phyloP scores from a whole-genome alignment of 1,140 invertebrate species.

The Drosophila pandora region DNA sequence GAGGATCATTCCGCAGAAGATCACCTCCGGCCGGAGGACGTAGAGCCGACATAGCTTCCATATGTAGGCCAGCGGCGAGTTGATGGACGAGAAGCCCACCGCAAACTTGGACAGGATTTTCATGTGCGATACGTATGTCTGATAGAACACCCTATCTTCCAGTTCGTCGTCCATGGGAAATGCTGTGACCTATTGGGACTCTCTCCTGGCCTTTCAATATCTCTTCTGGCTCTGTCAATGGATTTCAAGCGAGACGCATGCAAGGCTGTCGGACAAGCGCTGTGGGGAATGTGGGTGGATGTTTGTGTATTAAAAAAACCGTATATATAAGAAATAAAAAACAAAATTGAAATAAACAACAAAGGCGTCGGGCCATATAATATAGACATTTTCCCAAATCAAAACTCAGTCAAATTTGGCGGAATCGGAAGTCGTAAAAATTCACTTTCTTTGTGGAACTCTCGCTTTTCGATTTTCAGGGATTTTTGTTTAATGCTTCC shows the following conservation, averaged over 20 bases:
- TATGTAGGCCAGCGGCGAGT: conserved; percentile 87
- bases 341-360: conserved; percentile 34
- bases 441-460: background rate
- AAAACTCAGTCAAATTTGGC: conserved; percentile 24
- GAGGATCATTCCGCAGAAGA: conserved; percentile 87
- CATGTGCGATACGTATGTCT: conserved; percentile 92
- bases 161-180: conserved; percentile 93
- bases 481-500: background rate
- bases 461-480: conserved; percentile 2
- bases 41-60: conserved; percentile 90
- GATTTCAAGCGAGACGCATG: conserved; percentile 24
- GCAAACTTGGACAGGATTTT: conserved; percentile 92
- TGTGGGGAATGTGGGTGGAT: conserved; percentile 1
- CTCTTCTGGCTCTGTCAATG: conserved; percentile 9
- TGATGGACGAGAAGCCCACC: conserved; percentile 87
- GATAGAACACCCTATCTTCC: conserved; percentile 93
- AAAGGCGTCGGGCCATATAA: conserved; percentile 14
- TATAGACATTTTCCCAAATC: conserved; percentile 14
- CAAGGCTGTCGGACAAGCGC: conserved; percentile 25
- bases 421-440: conserved; percentile 43
- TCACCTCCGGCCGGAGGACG: conserved; percentile 90
- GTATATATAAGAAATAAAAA: conserved; percentile 27
- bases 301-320: background rate
- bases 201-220: conserved; percentile 21
- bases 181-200: conserved; percentile 5